Percentiles rank a stretch among this genome's conserved stretches.
Conservation (phyloP, 1,140 invertebrate genomes). For the Archivesica marissinica region DNA sequence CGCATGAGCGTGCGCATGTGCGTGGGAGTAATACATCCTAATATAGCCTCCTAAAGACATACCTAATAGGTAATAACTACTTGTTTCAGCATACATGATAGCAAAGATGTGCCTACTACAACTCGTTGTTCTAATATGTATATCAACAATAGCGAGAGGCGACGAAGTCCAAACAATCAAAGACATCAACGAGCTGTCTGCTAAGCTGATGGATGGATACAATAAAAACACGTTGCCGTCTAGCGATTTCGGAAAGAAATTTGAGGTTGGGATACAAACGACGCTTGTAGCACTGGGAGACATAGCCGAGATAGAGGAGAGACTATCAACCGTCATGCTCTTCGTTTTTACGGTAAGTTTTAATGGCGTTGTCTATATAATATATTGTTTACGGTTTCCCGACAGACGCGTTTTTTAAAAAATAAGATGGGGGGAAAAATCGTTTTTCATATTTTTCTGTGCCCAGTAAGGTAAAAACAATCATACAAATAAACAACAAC, state of each 20-base stretch:
- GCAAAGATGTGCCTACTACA: too few relatives aligned
- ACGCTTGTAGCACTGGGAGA: slow-evolving; percentile 11
- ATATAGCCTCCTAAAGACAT: too few relatives aligned
- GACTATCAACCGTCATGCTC: slow-evolving; percentile 31
- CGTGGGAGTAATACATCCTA: too few relatives aligned
- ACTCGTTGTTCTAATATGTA: too few relatives aligned
- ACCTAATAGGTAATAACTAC: too few relatives aligned
- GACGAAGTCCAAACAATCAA: neutral
- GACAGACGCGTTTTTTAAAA: too few relatives aligned
- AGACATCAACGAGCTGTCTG: neutral
- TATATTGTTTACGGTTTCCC: neutral
- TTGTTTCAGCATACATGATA: too few relatives aligned
- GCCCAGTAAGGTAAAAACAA: too few relatives aligned
- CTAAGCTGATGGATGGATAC: neutral
- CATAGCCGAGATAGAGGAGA: slow-evolving; percentile 39
- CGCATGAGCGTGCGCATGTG: too few relatives aligned
- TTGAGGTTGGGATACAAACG: neutral
- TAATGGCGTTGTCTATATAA: neutral
- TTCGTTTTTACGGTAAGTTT: slow-evolving; percentile 5
- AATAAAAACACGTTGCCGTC: neutral
- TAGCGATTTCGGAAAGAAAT: neutral
- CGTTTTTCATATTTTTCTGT: too few relatives aligned
- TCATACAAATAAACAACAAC: too few relatives aligned
- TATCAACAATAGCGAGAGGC: neutral
- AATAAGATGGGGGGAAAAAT: too few relatives aligned